These are phyloP conservation scores for Acanthosoma haemorrhoidale DNA, from an alignment of 2,888 invertebrate species.

Conservation along the genomic window DNA sequence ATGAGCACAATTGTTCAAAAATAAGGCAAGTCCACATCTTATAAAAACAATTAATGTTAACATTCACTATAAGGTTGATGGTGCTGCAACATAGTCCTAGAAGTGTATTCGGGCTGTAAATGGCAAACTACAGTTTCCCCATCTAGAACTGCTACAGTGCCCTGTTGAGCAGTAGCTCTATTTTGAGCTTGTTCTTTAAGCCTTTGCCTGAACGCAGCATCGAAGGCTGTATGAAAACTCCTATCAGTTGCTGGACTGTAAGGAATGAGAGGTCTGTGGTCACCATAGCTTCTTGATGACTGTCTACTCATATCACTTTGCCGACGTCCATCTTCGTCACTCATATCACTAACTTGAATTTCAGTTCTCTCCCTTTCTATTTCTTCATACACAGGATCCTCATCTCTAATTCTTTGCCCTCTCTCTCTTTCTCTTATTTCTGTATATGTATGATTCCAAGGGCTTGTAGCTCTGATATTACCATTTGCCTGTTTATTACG, in stretches of 20 bases:
- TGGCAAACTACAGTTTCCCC: slow-evolving; percentile 83
- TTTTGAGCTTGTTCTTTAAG: slow-evolving; percentile 50
- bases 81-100: slow-evolving; percentile 47
- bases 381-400: slow-evolving; percentile 77
- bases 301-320: slow-evolving; percentile 67
- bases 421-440: slow-evolving; percentile 56
- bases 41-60: slow-evolving; percentile 44
- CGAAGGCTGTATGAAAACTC: slow-evolving; percentile 43
- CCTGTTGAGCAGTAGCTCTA: slow-evolving; percentile 35
- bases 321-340: slow-evolving; percentile 69
- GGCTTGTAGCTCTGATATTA: slow-evolving; percentile 48
- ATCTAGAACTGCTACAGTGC: slow-evolving; percentile 68
- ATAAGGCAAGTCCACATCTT: slow-evolving; percentile 30
- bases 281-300: slow-evolving; percentile 70
- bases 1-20: slow-evolving; percentile 26
- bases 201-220: slow-evolving; percentile 50
- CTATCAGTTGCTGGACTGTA: slow-evolving; percentile 58
- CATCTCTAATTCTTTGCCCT: slow-evolving; percentile 49
- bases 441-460: slow-evolving; percentile 71
- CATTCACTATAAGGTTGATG: slow-evolving; percentile 60
- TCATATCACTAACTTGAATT: slow-evolving; percentile 67
- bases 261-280: slow-evolving; percentile 73
- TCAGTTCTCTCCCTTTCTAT: slow-evolving; percentile 55
- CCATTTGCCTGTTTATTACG: slow-evolving; percentile 49
- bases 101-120: slow-evolving; percentile 60